phyloP scores from a whole-genome alignment of 2,797 vertebrate genomes.

The Vipera ursinii region DNA sequence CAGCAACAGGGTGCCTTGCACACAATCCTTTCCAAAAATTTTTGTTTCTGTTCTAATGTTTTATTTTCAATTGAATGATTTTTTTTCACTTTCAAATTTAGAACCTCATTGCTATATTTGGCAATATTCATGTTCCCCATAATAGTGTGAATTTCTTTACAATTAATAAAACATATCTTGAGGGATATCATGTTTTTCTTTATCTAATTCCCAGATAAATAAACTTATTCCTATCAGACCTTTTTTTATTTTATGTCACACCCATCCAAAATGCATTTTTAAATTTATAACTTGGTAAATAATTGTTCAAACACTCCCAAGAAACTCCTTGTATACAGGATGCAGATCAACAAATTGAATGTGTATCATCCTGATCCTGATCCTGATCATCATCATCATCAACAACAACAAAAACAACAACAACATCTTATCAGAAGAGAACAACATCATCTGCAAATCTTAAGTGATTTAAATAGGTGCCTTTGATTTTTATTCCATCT shows the following conservation, averaged over 20 bases:
- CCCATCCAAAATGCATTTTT: neutral
- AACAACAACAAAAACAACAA: no score
- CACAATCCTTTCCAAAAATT: neutral
- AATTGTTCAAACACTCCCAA: neutral
- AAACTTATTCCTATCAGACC: constrained; percentile 29
- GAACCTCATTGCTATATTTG: neutral
- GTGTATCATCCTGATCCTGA: no score
- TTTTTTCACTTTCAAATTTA: neutral
- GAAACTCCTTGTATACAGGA: constrained; percentile 24
- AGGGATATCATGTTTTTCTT: constrained; percentile 19
- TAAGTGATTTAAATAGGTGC: no score
- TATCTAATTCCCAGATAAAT: neutral
- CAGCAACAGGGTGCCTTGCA: neutral
- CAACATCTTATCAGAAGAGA: no score
- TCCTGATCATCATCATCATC: no score
- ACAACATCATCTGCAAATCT: no score
- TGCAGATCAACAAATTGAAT: constrained; percentile 18
- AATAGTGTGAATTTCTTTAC: neutral
- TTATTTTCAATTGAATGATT: neutral
- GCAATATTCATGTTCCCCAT: constrained; percentile 30
- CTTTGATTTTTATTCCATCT: no score
- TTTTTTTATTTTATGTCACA: neutral
- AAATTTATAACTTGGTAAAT: constrained; percentile 23
- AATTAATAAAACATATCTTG: constrained; percentile 14
- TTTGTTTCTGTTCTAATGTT: neutral